These are phyloP conservation scores for Ophraella communa DNA, from an alignment of 2,888 invertebrate species.

Conservation along the genomic window DNA sequence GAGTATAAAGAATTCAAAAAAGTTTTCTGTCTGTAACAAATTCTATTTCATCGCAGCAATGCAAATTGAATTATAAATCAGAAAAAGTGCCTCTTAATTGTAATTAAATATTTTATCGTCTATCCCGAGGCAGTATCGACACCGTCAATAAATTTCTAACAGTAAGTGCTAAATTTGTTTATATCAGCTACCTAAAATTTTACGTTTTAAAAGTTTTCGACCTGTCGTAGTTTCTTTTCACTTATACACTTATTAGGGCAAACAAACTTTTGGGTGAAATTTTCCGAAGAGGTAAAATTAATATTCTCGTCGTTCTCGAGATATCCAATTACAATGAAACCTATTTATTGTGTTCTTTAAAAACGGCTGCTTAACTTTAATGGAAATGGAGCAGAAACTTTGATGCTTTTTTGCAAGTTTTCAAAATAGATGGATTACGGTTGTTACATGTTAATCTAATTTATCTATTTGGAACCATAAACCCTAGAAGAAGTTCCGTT, in stretches of 20 bases:
- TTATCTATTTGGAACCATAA: not conserved
- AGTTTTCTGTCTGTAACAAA: too few species aligned
- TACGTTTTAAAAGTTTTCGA: not conserved
- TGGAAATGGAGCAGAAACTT: not conserved
- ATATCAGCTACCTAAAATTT: not conserved
- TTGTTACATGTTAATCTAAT: not conserved
- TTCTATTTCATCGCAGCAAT: too few species aligned
- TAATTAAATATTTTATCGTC: too few species aligned
- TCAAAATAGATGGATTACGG: not conserved
- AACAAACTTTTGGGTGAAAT: not conserved
- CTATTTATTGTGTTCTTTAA: not conserved
- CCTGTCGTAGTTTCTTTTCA: slow-evolving; percentile 3
- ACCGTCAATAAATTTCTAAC: too few species aligned
- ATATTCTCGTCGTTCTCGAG: not conserved
- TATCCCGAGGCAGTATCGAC: too few species aligned
- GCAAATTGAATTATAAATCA: too few species aligned
- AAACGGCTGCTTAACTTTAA: not conserved
- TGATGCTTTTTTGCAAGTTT: not conserved
- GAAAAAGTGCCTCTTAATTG: too few species aligned
- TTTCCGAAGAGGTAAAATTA: not conserved
- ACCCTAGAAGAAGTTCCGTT: too few species aligned
- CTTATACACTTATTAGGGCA: not conserved
- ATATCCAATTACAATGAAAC: not conserved
- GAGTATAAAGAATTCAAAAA: too few species aligned
- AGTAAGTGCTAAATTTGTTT: not conserved